phyloP scores from a whole-genome alignment of 2,888 invertebrate genomes.

The Noctua pronuba region DNA sequence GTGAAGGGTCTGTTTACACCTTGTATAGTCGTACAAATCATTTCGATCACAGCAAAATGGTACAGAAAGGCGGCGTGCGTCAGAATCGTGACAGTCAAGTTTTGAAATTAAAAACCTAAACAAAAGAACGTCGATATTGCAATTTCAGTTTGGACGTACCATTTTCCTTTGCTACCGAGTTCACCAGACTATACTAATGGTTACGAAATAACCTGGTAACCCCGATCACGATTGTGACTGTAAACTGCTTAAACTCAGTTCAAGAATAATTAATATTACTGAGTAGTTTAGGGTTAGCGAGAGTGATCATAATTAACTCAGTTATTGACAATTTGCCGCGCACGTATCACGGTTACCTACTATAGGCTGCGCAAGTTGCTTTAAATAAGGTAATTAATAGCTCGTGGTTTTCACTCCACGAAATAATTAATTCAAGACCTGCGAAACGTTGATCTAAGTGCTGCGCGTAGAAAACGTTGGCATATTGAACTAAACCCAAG shows the following conservation, averaged over 20 bases:
- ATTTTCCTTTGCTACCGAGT: constrained; percentile 26
- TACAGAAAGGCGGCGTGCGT: constrained; percentile 11
- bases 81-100: constrained; percentile 37
- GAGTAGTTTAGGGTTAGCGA: constrained; percentile 24
- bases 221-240: constrained; percentile 31
- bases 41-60: constrained; percentile 10
- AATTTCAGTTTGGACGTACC: constrained; percentile 33
- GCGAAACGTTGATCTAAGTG: constrained; percentile 26
- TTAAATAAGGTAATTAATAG: constrained; percentile 48
- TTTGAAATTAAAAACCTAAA: constrained; percentile 46
- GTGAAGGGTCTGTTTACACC: no score
- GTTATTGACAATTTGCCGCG: constrained; percentile 47
- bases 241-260: constrained; percentile 30
- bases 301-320: constrained; percentile 48
- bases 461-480: constrained; percentile 13
- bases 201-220: constrained; percentile 43
- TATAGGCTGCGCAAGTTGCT: constrained; percentile 16
- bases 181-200: constrained; percentile 19
- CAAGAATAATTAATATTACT: constrained; percentile 40
- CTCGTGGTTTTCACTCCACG: constrained; percentile 29
- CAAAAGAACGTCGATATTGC: constrained; percentile 48
- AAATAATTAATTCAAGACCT: constrained; percentile 53
- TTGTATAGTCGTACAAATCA: neutral
- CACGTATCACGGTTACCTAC: constrained; percentile 21
- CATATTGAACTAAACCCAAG: constrained; percentile 22